Percentiles rank a stretch among this genome's conserved stretches.
These are phyloP conservation scores for Poecilus cupreus DNA, from an alignment of 2,888 invertebrate species.

Conservation along the genomic window DNA sequence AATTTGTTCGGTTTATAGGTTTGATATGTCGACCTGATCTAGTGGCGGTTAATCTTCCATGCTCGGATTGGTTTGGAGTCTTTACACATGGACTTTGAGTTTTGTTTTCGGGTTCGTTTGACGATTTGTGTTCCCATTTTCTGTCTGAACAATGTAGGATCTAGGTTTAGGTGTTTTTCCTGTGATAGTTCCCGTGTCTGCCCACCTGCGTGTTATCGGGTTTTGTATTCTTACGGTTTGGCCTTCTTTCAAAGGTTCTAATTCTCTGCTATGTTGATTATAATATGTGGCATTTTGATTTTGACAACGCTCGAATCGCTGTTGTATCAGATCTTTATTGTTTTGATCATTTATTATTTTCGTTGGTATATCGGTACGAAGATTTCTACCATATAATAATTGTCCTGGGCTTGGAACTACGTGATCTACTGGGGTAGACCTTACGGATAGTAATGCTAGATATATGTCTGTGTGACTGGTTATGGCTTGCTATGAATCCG, in stretches of 20 bases:
- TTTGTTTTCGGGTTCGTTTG: too few species aligned
- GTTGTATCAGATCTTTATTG: background rate
- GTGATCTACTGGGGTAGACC: conserved; percentile 35
- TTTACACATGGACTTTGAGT: too few species aligned
- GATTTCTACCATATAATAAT: conserved; percentile 49
- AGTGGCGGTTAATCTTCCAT: background rate
- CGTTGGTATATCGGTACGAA: background rate
- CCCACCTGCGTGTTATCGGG: background rate
- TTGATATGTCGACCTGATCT: background rate
- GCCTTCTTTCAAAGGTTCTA: background rate
- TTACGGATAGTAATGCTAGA: conserved; percentile 37
- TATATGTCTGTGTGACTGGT: conserved; percentile 38
- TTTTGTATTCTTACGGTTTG: background rate
- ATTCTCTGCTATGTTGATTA: background rate
- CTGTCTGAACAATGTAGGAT: background rate
- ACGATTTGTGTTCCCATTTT: background rate
- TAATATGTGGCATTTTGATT: background rate
- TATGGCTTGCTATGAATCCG: conserved; percentile 61
- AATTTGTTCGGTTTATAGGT: background rate
- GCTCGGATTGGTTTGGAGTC: background rate
- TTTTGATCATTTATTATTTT: background rate
- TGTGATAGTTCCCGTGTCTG: background rate
- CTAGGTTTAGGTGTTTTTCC: background rate
- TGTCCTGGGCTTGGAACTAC: conserved; percentile 49
- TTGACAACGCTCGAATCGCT: background rate